Evolutionary conservation across 2,113 vertebrate species (phyloP).

Genomic region (Ctenomys sociabilis): DNA sequence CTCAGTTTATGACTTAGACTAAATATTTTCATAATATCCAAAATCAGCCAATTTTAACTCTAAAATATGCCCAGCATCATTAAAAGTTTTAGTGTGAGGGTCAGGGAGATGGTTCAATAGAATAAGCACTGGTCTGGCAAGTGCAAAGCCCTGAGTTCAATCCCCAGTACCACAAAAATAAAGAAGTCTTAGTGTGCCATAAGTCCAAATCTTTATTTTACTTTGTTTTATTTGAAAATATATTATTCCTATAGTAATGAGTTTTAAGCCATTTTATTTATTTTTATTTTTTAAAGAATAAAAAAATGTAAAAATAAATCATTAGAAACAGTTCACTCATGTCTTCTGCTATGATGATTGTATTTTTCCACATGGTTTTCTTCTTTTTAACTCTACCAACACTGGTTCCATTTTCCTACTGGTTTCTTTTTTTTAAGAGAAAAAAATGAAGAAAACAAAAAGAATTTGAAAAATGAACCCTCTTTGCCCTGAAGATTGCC

Average conservation of each 20-base stretch:
- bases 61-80: background rate
- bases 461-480: too few relatives aligned
- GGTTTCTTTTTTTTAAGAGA: too few relatives aligned
- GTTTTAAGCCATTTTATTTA: background rate
- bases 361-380: background rate
- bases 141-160: too few relatives aligned
- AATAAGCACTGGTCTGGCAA: too few relatives aligned
- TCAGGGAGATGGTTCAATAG: too few relatives aligned
- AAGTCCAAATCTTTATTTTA: background rate
- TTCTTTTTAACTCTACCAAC: background rate
- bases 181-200: background rate
- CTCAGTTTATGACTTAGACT: background rate
- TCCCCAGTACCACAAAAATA: too few relatives aligned
- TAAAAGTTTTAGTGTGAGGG: background rate
- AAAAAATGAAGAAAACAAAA: too few relatives aligned
- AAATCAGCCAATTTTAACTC: background rate
- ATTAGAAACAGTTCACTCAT: background rate
- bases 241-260: background rate
- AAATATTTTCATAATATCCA: conserved; percentile 3
- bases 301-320: too few relatives aligned
- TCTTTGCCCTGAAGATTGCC: too few relatives aligned
- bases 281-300: too few relatives aligned
- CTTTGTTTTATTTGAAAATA: background rate
- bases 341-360: background rate
- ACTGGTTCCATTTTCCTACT: background rate